These are phyloP conservation scores for Cerceris ruficornis DNA, from an alignment of 2,888 invertebrate species.

Conservation along the genomic window DNA sequence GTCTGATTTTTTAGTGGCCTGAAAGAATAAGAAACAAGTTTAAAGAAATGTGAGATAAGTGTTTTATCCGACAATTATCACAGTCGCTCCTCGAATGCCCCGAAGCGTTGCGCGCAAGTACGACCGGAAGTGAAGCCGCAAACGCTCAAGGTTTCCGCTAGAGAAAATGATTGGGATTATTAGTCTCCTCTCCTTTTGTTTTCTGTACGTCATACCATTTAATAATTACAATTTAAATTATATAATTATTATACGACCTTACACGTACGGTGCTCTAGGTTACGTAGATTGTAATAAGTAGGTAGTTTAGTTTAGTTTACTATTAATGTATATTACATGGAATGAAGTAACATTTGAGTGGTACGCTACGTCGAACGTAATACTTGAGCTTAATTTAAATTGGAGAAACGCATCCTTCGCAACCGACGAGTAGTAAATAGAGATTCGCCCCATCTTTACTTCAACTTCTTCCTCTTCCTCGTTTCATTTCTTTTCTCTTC, in stretches of 20 bases:
- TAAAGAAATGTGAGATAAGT: no score
- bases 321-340: conserved; percentile 82
- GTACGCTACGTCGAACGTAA: conserved; percentile 80
- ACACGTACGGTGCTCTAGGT: conserved; percentile 81
- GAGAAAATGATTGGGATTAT: conserved; percentile 5
- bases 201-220: conserved; percentile 81
- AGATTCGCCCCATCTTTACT: conserved; percentile 29
- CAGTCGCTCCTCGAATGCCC: no score
- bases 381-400: conserved; percentile 80
- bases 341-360: conserved; percentile 80
- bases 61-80: no score
- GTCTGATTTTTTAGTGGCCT: no score
- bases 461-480: conserved; percentile 18
- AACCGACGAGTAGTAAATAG: conserved; percentile 65
- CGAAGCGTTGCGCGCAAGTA: no score
- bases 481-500: conserved; percentile 15
- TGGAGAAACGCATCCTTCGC: conserved; percentile 68
- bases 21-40: no score
- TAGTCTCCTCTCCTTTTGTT: not conserved
- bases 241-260: conserved; percentile 81
- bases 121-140: no score
- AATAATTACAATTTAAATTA: conserved; percentile 82
- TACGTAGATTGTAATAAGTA: conserved; percentile 80
- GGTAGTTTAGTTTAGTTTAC: conserved; percentile 77
- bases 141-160: not conserved